A percentile compares a stretch with the other conserved stretches of the same genome.
Evolutionary conservation across 2,113 vertebrate species (phyloP).

Genomic region (Pseudonaja textilis): DNA sequence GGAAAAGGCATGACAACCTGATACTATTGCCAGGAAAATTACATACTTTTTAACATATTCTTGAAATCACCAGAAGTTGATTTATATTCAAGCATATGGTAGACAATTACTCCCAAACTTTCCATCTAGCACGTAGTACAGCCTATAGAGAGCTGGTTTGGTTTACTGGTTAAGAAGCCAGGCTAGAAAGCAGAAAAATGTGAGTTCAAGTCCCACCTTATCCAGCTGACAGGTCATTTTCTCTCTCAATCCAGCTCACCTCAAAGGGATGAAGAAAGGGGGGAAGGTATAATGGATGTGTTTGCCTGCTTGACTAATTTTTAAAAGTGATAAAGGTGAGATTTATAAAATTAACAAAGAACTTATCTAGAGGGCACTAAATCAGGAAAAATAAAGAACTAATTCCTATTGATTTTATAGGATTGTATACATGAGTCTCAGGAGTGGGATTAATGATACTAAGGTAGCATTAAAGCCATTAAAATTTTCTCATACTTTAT

Average conservation of each 20-base stretch:
- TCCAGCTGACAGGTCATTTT: neutral
- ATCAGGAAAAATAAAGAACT: neutral
- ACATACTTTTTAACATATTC: neutral
- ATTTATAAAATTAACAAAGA: neutral
- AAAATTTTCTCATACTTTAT: neutral
- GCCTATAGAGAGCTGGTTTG: neutral
- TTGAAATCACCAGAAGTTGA: neutral
- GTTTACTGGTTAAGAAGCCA: neutral
- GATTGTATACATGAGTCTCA: neutral
- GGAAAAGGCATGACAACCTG: neutral
- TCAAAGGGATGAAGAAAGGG: neutral
- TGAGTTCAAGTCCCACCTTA: neutral
- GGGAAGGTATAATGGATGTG: neutral
- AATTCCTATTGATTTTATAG: neutral
- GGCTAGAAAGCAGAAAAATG: neutral
- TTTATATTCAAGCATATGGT: neutral
- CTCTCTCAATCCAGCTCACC: neutral
- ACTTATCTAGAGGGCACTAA: neutral
- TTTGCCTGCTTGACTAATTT: neutral
- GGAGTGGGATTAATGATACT: neutral
- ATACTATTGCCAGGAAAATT: neutral
- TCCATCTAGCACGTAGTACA: neutral
- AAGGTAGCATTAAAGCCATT: neutral
- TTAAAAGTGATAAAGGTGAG: neutral
- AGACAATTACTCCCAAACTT: neutral